phyloP scores from a whole-genome alignment of 2,113 vertebrate species.

The Orientallactaga bullata region DNA sequence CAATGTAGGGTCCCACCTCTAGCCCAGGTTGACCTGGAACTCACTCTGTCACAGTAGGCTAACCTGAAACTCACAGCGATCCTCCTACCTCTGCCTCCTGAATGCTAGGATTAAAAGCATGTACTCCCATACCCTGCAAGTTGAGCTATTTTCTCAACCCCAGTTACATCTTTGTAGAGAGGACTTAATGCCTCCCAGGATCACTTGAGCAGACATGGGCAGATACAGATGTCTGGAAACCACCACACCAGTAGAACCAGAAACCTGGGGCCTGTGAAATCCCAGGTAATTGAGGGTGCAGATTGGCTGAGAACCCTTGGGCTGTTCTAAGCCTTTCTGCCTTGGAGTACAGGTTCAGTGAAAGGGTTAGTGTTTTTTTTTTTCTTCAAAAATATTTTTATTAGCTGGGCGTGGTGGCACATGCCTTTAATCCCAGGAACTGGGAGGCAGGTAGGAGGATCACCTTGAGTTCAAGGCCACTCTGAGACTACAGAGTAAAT shows the following conservation, averaged over 20 bases:
- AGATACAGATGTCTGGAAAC: neutral
- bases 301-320: neutral
- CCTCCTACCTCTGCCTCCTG: no score
- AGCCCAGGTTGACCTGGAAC: no score
- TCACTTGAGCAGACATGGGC: neutral
- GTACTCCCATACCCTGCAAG: no score
- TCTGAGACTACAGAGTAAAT: no score
- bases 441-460: no score
- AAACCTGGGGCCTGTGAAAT: neutral
- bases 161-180: constrained; percentile 5
- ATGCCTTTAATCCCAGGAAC: no score
- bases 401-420: no score
- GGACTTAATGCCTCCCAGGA: neutral
- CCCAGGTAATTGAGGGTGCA: neutral
- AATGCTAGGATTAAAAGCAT: no score
- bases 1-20: no score
- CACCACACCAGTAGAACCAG: neutral
- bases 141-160: neutral
- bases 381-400: neutral
- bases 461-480: no score
- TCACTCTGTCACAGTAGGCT: no score
- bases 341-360: neutral
- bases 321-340: neutral
- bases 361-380: neutral
- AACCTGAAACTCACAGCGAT: no score